Base-by-base conservation (phyloP, 1,140 invertebrate species). In the Thalassaphorura encarpata region DNA sequence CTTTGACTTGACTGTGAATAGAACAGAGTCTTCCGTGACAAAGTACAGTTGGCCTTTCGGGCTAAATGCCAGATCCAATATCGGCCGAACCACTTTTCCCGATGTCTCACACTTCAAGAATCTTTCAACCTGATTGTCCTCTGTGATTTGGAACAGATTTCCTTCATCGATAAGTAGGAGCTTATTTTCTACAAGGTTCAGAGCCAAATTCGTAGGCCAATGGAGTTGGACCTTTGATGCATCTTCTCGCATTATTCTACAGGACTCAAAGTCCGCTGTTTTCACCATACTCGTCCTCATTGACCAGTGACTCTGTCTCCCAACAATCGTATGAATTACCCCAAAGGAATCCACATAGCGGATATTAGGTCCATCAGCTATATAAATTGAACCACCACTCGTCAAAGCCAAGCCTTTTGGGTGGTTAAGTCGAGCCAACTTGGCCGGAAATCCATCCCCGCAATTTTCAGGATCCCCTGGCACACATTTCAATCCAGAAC, bases 91-190 rank as follows among this genome's bases (percentile, higher is more conserved):
- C 2, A 58, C 33, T 43, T 48, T 56, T 55, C 45, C 69, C 73
- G 40, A 77, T 69, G 53, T 77, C 51, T 61, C 23, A 72, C 72
- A 68, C 91, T 97, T 70, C 95, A 92, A 90, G 3, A 95, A 84
- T 0, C 94, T 70, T 27, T 75, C 69, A 15, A 80, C 62, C 72
- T 92, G 91, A 76, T 89, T 81, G 66, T 93, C 90, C 31, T 84
- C 83, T 1, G 91, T 95, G 40, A 97, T 73, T 70, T 93, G 90
- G 36, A 96, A 74, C 0, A 98, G 86, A 2, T 97, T 80, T 57
- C 90, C 80, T 68, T 97, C 91, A 68, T 98, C 95, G 46, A 97
- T 87, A 64, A 97, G 94, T 68, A 97, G 89, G 1, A 98, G 73
- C 0, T 87, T 85, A 33, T 90, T 89, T 70, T 98, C 94, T 4